Base-by-base conservation (phyloP, 2,888 invertebrate genomes). In the Agrochola macilenta region DNA sequence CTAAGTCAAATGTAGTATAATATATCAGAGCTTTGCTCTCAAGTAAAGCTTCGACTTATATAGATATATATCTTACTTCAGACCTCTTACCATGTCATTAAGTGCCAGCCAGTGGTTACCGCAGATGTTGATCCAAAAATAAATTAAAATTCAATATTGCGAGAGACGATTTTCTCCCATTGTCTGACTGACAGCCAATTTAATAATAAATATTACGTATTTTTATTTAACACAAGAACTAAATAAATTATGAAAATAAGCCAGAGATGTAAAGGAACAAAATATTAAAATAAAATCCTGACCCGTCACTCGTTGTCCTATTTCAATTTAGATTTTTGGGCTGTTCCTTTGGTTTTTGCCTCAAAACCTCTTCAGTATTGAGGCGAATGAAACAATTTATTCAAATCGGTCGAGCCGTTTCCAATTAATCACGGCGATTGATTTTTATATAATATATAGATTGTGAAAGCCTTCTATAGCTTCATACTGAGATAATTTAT, bases 21-120 rank as follows among this genome's bases (percentile, higher is more conserved):
- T 81, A 74, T 83, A 69, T 43, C 70, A 66, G 86, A 84, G 83
- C 86, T 73, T 73, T 46, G 70, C 86, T 75, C 83, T 75, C 54
- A 57, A 69, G 76, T 86, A 78, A 84, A 84, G 66, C 79, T 86
- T 75, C 30, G 58, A 82, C 86, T 86, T 79, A 82, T 68, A 73
- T 73, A 73, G 64, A 35, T 5, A 35, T 60, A 68, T 61, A 69
- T 60, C 30, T 82, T 54, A 69, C 39, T 72, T 72, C 57, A 65
- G 64, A 66, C 69, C 69, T 69, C 64, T 64, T 74, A 64, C 68
- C 54, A 35, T 57, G 49, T 57, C 1, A 9, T 49, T 71, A 5
- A 14, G 26, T 70, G 58, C 35, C 20, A 39, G 58, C 35, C 20
- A 39, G 49, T 58, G 39, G 64, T n/a, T 49, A 57, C 5, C 23